Percentiles rank a stretch among this genome's conserved stretches.
Evolutionary conservation across 1,140 invertebrate genomes (phyloP).

Genomic region (Schlechtendalia chinensis): DNA sequence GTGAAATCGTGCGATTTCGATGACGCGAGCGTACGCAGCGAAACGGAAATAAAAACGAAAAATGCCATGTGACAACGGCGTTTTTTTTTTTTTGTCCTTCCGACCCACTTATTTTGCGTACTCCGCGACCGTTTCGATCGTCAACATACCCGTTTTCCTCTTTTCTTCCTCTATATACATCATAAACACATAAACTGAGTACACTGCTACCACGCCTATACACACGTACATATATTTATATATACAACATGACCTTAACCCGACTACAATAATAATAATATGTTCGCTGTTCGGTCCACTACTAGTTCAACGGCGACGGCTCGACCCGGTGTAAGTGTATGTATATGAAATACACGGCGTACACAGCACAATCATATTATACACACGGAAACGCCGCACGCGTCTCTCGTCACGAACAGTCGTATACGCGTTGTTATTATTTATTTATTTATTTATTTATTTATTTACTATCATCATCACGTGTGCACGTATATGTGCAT

Average conservation of each 20-base stretch:
- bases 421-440: slow-evolving; percentile 3
- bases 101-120: slow-evolving; percentile 14
- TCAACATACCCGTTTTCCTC: not conserved
- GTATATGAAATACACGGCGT: no score
- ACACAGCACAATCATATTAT: not conserved
- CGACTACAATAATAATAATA: not conserved
- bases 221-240: no score
- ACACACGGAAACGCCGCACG: not conserved
- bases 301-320: not conserved
- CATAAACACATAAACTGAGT: not conserved
- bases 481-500: not conserved
- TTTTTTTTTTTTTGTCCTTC: not conserved
- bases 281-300: not conserved
- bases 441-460: slow-evolving; percentile 23
- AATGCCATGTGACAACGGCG: not conserved
- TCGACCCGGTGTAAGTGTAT: not conserved
- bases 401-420: slow-evolving; percentile 22
- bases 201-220: no score
- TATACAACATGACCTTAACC: not conserved
- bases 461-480: not conserved
- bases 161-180: not conserved
- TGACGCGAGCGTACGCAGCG: not conserved
- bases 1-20: slow-evolving; percentile 21
- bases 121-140: not conserved
- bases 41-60: not conserved